Evolutionary conservation across 2,888 invertebrate species (phyloP).

Genomic region (Chrysotoxum bicinctum): DNA sequence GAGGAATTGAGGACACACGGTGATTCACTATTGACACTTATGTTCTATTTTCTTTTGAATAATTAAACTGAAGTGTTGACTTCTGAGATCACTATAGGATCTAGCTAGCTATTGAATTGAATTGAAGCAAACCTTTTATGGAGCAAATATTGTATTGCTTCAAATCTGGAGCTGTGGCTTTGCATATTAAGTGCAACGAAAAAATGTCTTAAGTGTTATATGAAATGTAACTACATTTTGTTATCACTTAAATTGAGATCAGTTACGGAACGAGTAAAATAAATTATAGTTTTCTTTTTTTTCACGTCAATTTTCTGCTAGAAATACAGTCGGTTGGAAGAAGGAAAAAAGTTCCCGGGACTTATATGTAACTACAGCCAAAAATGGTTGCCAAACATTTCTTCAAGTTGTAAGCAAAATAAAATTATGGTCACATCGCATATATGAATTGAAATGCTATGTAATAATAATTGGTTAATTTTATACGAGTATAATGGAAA

Average conservation of each 20-base stretch:
- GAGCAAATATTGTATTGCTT: not conserved
- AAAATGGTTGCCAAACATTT: too few relatives aligned
- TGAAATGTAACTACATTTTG: not conserved
- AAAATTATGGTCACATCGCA: too few relatives aligned
- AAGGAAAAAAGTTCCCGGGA: too few relatives aligned
- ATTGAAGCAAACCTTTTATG: not conserved
- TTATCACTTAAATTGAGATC: not conserved
- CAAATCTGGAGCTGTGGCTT: not conserved
- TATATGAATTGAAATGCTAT: too few relatives aligned
- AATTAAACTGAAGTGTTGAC: not conserved
- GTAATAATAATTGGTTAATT: too few relatives aligned
- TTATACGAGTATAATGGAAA: too few relatives aligned
- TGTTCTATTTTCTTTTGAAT: not conserved
- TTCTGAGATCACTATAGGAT: slow-evolving; percentile 12
- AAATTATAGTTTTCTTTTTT: too few relatives aligned
- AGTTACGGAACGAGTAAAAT: too few relatives aligned
- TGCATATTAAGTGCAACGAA: not conserved
- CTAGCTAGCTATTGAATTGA: not conserved
- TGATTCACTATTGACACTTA: slow-evolving; percentile 42
- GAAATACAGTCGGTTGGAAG: too few relatives aligned
- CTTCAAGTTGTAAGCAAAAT: too few relatives aligned
- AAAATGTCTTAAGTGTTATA: not conserved
- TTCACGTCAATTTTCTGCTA: too few relatives aligned
- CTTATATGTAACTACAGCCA: too few relatives aligned
- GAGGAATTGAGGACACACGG: not conserved